Conservation (phyloP, 2,888 invertebrate species). For the Cosmia trapezina region DNA sequence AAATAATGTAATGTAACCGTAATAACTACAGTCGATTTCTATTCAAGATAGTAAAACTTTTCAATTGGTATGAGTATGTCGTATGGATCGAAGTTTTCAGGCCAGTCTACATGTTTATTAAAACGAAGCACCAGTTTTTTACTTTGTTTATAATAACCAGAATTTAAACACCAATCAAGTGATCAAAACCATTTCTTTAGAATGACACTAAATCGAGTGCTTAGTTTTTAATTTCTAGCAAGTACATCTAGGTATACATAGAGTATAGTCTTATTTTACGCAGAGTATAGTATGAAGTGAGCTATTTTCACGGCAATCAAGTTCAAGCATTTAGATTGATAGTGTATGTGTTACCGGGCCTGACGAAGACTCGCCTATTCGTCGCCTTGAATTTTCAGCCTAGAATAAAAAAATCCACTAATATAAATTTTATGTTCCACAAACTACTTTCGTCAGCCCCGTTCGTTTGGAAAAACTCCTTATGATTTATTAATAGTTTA, state of each 20-base stretch:
- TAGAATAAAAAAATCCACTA: constrained; percentile 77
- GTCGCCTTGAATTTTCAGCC: constrained; percentile 79
- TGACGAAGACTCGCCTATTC: constrained; percentile 78
- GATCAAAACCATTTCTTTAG: background rate
- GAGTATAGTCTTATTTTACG: constrained; percentile 39
- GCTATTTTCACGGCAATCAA: constrained; percentile 67
- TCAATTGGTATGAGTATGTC: constrained; percentile 27
- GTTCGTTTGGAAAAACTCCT: constrained; percentile 74
- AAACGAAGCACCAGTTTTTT: constrained; percentile 34
- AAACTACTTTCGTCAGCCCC: constrained; percentile 79
- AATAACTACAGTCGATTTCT: background rate
- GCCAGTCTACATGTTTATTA: constrained; percentile 23
- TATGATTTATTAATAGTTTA: constrained; percentile 57
- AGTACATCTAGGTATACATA: constrained; percentile 37
- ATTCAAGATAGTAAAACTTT: background rate
- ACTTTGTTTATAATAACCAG: too few species aligned
- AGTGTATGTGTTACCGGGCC: constrained; percentile 76
- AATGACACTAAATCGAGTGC: constrained; percentile 36
- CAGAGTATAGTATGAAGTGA: constrained; percentile 54
- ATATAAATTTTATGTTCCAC: constrained; percentile 68
- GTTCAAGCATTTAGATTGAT: constrained; percentile 69
- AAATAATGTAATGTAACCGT: background rate
- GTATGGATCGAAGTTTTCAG: constrained; percentile 12
- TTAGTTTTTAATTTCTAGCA: constrained; percentile 47
- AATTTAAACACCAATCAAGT: too few species aligned